Evolutionary conservation across 1,140 invertebrate genomes (phyloP), one percentile per base, ranked within the genome.

Genomic region (Paraescarpia echinospica): DNA sequence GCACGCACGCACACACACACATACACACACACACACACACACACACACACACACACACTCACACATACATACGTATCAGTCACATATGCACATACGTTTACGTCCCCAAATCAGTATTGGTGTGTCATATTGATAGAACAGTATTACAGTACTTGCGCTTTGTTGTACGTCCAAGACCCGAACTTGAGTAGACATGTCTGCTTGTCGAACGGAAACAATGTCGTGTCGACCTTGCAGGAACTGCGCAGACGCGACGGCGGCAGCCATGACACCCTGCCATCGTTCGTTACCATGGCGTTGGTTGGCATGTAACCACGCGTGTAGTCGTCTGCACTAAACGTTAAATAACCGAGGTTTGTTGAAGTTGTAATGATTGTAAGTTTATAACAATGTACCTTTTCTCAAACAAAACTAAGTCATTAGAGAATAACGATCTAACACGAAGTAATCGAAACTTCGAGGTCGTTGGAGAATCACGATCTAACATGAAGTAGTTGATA

Each of bases 111-210:
- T 1, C 8, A 18, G 0, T 51, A 33, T 51, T 51, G 48, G 48
- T 51, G 48, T 51, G 18, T 9, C 18, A 51, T 51, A 51, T 18
- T 51, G 48, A 51, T 8, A 9, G 48, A 51, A 51, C 18, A 31
- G 14, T 77, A 34, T 12, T 22, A 91, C 34, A 34, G 4, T 92
- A 89, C 92, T 89, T 93, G 92, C 8, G 92, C 92, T 91, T 93
- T 90, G 88, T 93, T 92, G 2, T 99, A 99, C 0, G 98, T 99
- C 99, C 99, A 99, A 0, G 98, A 99, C 6, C 98, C 99, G 94
- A 99, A 99, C 96, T 99, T 99, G 98, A 99, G 98, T 96, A 98
- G 98, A 96, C 98, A 99, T 59, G 98, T 98, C 96, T 99, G 98
- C 96, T 98, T 97, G 96, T 99, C 98, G 95, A 99, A 99, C 1